Base-by-base conservation (phyloP, 2,113 vertebrate genomes). In the Rana temporaria region DNA sequence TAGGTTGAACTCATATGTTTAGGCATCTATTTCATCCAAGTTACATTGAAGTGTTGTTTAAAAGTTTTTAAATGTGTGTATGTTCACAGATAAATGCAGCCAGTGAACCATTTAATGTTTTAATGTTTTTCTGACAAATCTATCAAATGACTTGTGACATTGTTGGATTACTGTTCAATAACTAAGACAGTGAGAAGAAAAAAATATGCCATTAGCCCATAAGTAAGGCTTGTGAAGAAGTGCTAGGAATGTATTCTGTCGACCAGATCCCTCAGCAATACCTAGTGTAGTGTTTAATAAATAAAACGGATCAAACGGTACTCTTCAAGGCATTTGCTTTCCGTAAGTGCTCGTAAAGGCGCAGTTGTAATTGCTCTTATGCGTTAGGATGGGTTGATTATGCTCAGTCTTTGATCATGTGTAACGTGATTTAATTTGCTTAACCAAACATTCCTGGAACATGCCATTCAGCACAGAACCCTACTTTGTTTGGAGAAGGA, bases 341-440 rank as follows among this genome's bases (percentile, higher is more conserved):
- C 63, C 24, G 63, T 82, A 82, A 75, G 63, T 57, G 81, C 81
- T 83, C 34, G 53, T 71, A 42, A 32, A 59, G 20, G 72, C 32
- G 20, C 63, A 32, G 42, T 76, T 55, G 52, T 76, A 83, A 76
- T 82, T 82, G 81, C 71, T 75, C 15, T 75, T 82, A 75, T 55
- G 26, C 68, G 81, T 83, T 83, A 83, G 34, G 73, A 75, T 83
- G 68, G 71, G 71, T 66, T 76, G 62, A 76, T 83, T 75, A 60
- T 68, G 22, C 65, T 75, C 11, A n/a, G 30, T 63, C 81, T 83
- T 83, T 83, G 81, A 83, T 83, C 81, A 83, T 68, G 71, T 60
- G 72, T 83, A 83, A 83, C 66, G 68, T 76, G 81, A 83, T 83
- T 83, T 75, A 52, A 83, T 76, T 83, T 83, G 72, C 81, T 83